Conservation (phyloP, 1,140 invertebrate genomes). For the Luehdorfia chinensis region DNA sequence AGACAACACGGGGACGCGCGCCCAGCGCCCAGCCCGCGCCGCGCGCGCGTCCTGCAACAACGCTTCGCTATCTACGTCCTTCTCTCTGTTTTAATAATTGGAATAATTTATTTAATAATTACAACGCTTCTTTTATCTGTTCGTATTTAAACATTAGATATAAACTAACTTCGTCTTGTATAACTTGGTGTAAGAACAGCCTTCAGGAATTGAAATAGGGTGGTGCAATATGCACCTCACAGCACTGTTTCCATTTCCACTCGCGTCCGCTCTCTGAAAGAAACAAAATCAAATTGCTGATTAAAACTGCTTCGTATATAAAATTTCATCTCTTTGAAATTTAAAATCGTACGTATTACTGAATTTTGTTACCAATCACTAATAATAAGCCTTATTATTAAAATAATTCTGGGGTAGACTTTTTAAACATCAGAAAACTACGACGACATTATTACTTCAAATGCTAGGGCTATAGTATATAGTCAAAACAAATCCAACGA, state of each 20-base stretch:
- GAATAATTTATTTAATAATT: slow-evolving; percentile 79
- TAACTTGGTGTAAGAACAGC: slow-evolving; percentile 77
- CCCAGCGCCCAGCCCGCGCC: slow-evolving; percentile 67
- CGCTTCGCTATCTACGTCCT: slow-evolving; percentile 73
- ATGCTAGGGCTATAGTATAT: too few relatives aligned
- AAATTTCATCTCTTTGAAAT: too few relatives aligned
- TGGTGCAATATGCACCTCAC: slow-evolving; percentile 81
- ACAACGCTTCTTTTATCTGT: slow-evolving; percentile 75
- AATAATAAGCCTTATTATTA: too few relatives aligned
- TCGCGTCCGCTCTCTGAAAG: slow-evolving; percentile 67
- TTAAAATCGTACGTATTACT: too few relatives aligned
- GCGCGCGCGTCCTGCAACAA: slow-evolving; percentile 73
- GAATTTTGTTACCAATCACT: too few relatives aligned
- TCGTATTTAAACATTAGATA: slow-evolving; percentile 73
- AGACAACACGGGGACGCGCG: slow-evolving; percentile 72
- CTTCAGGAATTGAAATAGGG: slow-evolving; percentile 74
- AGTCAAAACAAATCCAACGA: too few relatives aligned
- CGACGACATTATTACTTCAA: too few relatives aligned
- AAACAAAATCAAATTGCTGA: too few relatives aligned
- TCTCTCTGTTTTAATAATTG: slow-evolving; percentile 77
- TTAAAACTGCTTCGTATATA: too few relatives aligned
- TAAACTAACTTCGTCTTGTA: slow-evolving; percentile 76
- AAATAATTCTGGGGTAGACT: too few relatives aligned
- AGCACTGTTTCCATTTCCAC: slow-evolving; percentile 94
- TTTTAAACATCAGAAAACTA: too few relatives aligned